A percentile compares a stretch with the other conserved stretches of the same genome.
These are phyloP conservation scores for Myxocyprinus asiaticus DNA, from an alignment of 2,113 vertebrate genomes.

Conservation along the genomic window DNA sequence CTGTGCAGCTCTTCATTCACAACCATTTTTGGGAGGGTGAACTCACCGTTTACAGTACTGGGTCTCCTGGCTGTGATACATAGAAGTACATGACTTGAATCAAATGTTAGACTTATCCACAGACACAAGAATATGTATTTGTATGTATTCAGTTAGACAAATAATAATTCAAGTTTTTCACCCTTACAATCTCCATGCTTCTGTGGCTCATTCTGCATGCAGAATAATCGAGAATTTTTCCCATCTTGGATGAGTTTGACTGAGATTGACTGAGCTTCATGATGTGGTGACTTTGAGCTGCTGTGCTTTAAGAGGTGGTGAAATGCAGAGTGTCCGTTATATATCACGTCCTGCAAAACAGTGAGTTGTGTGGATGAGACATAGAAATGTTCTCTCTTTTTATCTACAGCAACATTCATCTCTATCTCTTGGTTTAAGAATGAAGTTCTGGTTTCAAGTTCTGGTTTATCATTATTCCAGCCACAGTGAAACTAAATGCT, in stretches of 20 bases:
- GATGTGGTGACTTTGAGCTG: constrained; percentile 80
- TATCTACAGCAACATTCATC: neutral
- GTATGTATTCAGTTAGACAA: too few species aligned
- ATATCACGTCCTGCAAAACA: constrained; percentile 80
- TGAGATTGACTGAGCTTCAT: constrained; percentile 82
- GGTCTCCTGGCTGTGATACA: constrained; percentile 39
- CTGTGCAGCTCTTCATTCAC: constrained; percentile 43
- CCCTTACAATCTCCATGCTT: constrained; percentile 80
- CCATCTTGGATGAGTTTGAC: constrained; percentile 79
- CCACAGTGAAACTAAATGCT: too few species aligned
- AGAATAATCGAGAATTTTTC: constrained; percentile 75
- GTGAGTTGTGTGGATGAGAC: neutral
- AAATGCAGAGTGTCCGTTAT: constrained; percentile 80
- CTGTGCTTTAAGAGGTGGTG: constrained; percentile 79
- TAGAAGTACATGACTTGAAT: neutral
- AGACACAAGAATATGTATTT: too few species aligned
- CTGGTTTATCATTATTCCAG: too few species aligned
- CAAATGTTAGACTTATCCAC: too few species aligned
- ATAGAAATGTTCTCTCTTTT: neutral
- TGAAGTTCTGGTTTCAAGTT: too few species aligned
- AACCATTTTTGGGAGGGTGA: constrained; percentile 32
- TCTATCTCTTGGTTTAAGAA: neutral
- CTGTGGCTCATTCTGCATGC: constrained; percentile 70
- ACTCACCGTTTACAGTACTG: constrained; percentile 49
- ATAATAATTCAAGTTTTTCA: too few species aligned